Percentiles rank a stretch among this genome's conserved stretches.
These are phyloP conservation scores for Neotoxoptera formosana DNA, from an alignment of 1,140 invertebrate genomes.

Conservation along the genomic window DNA sequence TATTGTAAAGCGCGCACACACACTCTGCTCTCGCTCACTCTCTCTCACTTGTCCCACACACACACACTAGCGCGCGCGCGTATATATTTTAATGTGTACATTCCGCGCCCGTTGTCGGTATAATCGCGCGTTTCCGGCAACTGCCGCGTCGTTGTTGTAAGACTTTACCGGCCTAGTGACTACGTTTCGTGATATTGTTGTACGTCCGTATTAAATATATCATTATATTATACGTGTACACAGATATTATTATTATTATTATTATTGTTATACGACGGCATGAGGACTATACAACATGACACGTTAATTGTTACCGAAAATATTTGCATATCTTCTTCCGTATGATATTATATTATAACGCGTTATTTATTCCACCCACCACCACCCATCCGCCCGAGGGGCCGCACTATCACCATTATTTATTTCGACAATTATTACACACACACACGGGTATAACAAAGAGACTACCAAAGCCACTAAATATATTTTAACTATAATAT, in stretches of 20 bases:
- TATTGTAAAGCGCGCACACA: not conserved
- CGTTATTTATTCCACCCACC: slow-evolving; percentile 26
- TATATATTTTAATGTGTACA: not conserved
- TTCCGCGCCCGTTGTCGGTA: not conserved
- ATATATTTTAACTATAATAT: too few species aligned
- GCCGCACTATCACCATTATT: not conserved
- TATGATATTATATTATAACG: slow-evolving; percentile 23
- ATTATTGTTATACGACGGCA: not conserved
- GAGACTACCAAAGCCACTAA: slow-evolving; percentile 9
- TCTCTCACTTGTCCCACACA: not conserved
- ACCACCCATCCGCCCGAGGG: not conserved
- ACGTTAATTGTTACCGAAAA: slow-evolving; percentile 54
- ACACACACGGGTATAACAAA: not conserved
- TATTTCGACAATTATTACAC: slow-evolving; percentile 39
- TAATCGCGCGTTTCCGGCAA: slow-evolving; percentile 34
- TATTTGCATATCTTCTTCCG: slow-evolving; percentile 46
- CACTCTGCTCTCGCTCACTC: not conserved
- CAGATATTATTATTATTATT: not conserved
- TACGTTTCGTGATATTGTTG: slow-evolving; percentile 24
- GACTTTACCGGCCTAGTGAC: slow-evolving; percentile 26
- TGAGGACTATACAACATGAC: not conserved
- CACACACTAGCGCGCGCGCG: not conserved
- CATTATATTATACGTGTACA: not conserved
- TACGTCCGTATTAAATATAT: not conserved
- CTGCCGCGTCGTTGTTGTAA: not conserved